These are phyloP conservation scores for Mesochorus sp. DNA, from an alignment of 2,888 invertebrate species.

Conservation along the genomic window DNA sequence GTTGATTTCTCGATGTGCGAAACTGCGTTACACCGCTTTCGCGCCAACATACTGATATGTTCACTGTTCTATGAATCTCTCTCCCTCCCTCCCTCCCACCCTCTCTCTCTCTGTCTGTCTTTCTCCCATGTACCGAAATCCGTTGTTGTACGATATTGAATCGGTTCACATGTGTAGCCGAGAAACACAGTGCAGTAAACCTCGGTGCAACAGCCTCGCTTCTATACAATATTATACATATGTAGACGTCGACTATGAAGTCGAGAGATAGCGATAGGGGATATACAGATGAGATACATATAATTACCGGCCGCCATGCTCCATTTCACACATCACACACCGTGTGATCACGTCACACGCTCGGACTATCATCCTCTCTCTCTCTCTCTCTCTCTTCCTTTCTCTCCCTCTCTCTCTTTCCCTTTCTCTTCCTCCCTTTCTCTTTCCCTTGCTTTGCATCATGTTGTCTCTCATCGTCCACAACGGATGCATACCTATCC, in stretches of 20 bases:
- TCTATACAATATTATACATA: background rate
- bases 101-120: conserved; percentile 32
- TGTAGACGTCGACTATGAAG: conserved; percentile 10
- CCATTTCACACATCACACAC: conserved; percentile 81
- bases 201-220: conserved; percentile 18
- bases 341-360: conserved; percentile 74
- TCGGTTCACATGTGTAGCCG: conserved; percentile 40
- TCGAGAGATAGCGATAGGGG: conserved; percentile 45
- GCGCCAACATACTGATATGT: conserved; percentile 45
- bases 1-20: conserved; percentile 70
- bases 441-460: background rate
- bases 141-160: conserved; percentile 58
- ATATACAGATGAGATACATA: conserved; percentile 63
- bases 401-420: conserved; percentile 1
- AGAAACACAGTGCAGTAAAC: conserved; percentile 29
- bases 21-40: conserved; percentile 57
- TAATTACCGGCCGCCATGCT: conserved; percentile 64
- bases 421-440: background rate
- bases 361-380: conserved; percentile 40
- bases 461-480: conserved; percentile 20
- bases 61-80: conserved; percentile 39
- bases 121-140: conserved; percentile 35
- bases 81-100: conserved; percentile 28
- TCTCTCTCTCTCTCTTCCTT: conserved; percentile 28
- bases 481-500: conserved; percentile 11